phyloP scores from a whole-genome alignment of 2,113 vertebrate species.

The Dipodomys ordii region DNA sequence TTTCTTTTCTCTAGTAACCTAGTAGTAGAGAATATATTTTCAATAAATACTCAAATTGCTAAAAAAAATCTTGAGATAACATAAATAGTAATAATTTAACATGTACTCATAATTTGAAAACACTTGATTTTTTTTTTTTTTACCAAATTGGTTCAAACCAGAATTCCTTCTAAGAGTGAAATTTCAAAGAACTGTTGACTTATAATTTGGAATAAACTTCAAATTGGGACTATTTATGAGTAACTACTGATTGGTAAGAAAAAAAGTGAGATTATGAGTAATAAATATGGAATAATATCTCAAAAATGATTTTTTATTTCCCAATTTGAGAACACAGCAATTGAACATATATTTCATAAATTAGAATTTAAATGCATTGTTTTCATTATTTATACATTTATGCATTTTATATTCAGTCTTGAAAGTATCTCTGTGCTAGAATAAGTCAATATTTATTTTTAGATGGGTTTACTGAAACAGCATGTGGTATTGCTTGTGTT shows the following conservation, averaged over 20 bases:
- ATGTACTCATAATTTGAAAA: no score
- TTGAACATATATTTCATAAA: background rate
- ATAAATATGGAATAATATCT: background rate
- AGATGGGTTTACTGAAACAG: background rate
- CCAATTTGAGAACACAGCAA: background rate
- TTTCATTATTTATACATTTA: background rate
- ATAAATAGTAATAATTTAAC: background rate
- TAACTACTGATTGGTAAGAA: background rate
- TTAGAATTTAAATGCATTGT: background rate
- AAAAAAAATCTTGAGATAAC: background rate
- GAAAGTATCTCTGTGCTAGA: background rate
- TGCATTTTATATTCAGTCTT: background rate
- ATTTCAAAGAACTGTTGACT: background rate
- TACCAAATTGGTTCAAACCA: background rate
- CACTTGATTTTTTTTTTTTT: no score
- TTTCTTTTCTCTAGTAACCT: background rate
- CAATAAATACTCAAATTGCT: background rate
- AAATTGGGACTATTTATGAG: background rate
- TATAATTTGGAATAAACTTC: background rate
- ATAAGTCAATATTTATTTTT: background rate
- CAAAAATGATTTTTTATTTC: background rate
- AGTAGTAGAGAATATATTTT: background rate
- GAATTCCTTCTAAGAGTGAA: background rate
- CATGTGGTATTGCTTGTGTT: background rate
- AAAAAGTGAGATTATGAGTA: background rate